A percentile compares a stretch with the other conserved stretches of the same genome.
Evolutionary conservation across 2,113 vertebrate genomes (phyloP).

Genomic region (Entomyzon cyanotis): DNA sequence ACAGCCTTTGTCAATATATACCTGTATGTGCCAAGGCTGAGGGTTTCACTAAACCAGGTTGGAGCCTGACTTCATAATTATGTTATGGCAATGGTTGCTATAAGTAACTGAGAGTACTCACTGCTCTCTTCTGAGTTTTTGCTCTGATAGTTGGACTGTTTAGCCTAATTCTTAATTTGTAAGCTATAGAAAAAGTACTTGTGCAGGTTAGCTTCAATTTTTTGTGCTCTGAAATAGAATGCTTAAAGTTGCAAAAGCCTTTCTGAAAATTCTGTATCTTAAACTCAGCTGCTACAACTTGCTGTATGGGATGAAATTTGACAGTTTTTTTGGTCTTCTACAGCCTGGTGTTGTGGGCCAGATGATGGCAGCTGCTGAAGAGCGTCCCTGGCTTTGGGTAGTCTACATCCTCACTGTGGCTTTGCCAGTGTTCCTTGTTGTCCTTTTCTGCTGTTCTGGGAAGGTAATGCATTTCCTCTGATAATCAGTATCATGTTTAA

Average conservation of each 20-base stretch:
- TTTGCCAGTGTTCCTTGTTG: slow-evolving; percentile 88
- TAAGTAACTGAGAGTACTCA: neutral
- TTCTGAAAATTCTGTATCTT: neutral
- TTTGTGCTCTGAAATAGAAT: neutral
- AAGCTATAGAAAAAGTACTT: neutral
- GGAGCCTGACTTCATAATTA: neutral
- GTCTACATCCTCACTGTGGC: slow-evolving; percentile 94
- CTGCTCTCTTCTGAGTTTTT: neutral
- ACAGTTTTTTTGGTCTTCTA: neutral
- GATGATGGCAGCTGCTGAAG: slow-evolving; percentile 92
- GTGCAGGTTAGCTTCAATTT: neutral
- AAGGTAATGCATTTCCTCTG: slow-evolving; percentile 78
- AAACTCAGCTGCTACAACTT: neutral
- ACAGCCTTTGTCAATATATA: neutral
- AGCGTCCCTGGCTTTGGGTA: slow-evolving; percentile 96
- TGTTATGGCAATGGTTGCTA: neutral
- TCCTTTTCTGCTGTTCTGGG: slow-evolving; percentile 96
- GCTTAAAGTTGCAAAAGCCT: neutral
- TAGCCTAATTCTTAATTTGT: neutral
- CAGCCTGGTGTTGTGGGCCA: slow-evolving; percentile 92
- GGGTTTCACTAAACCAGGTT: neutral
- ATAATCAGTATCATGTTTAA: neutral
- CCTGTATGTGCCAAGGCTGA: neutral
- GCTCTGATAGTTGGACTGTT: neutral
- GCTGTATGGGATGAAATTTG: neutral